Conservation (phyloP, 2,113 vertebrate genomes). For the Passer domesticus region DNA sequence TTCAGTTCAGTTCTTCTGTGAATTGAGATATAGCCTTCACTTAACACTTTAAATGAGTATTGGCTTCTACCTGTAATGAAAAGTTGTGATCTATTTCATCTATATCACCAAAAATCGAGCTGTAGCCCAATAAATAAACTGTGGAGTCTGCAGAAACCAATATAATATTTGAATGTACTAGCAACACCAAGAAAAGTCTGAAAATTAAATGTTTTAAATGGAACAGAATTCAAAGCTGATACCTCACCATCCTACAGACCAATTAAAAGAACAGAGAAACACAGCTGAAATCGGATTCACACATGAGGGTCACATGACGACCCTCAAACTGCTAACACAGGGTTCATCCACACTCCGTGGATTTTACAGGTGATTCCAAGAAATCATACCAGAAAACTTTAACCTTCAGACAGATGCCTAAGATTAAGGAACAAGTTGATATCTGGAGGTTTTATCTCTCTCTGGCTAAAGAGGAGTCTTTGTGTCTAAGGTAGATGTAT, state of each 20-base stretch:
- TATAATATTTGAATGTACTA: not conserved
- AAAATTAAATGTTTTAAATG: not conserved
- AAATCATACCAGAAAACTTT: not conserved
- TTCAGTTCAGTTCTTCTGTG: not conserved
- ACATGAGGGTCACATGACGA: not conserved
- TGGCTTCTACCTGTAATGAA: not conserved
- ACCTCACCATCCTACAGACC: not conserved
- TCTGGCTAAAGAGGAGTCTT: not conserved
- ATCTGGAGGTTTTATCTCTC: not conserved
- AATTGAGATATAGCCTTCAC: not conserved
- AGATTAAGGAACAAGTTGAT: not conserved
- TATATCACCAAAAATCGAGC: not conserved
- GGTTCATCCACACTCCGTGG: not conserved
- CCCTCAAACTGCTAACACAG: not conserved
- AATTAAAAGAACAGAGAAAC: not conserved
- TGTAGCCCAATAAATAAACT: not conserved
- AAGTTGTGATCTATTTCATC: not conserved
- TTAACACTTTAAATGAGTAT: not conserved
- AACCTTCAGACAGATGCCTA: not conserved
- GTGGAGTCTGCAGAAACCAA: not conserved
- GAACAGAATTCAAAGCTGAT: not conserved
- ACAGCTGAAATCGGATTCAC: not conserved
- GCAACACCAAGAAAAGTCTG: not conserved
- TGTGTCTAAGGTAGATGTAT: not conserved
- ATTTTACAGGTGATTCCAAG: not conserved